Evolutionary conservation across 2,888 invertebrate species (phyloP).

Genomic region (Tinea pellionella): DNA sequence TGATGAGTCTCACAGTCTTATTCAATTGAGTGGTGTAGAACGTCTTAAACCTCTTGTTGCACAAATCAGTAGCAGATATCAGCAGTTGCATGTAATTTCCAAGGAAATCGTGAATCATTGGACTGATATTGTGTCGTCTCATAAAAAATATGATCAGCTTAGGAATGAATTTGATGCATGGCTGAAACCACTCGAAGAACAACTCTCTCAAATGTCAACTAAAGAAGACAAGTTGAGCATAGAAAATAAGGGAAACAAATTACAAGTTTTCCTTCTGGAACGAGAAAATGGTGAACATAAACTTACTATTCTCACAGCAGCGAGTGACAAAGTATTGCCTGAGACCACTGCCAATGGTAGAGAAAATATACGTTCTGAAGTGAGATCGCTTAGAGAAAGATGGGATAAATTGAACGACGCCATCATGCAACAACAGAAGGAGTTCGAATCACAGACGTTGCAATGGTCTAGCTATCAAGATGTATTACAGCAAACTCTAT

Average conservation of each 20-base stretch:
- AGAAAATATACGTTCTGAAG: constrained; percentile 87
- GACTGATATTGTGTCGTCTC: constrained; percentile 86
- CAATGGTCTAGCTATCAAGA: constrained; percentile 90
- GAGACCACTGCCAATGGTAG: constrained; percentile 93
- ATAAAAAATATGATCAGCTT: constrained; percentile 81
- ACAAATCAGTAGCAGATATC: constrained; percentile 90
- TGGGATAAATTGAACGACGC: constrained; percentile 91
- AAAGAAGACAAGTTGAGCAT: constrained; percentile 74
- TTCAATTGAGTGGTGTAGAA: constrained; percentile 86
- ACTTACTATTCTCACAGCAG: constrained; percentile 77
- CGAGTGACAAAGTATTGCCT: constrained; percentile 90
- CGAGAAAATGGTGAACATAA: constrained; percentile 87
- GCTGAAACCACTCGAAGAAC: constrained; percentile 80
- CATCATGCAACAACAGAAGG: constrained; percentile 85
- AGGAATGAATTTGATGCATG: constrained; percentile 80
- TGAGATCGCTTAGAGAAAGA: constrained; percentile 82
- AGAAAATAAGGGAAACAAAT: constrained; percentile 74
- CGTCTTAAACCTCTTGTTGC: constrained; percentile 87
- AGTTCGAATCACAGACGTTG: constrained; percentile 83
- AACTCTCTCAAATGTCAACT: constrained; percentile 71
- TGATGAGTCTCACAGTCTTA: constrained; percentile 87
- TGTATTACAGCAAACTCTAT: constrained; percentile 80
- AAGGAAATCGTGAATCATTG: constrained; percentile 89
- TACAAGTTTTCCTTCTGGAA: constrained; percentile 81
- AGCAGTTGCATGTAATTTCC: constrained; percentile 80